Evolutionary conservation across 1,140 invertebrate species (phyloP), one percentile per base, ranked within the genome.

Genomic region (Drosophila teissieri): DNA sequence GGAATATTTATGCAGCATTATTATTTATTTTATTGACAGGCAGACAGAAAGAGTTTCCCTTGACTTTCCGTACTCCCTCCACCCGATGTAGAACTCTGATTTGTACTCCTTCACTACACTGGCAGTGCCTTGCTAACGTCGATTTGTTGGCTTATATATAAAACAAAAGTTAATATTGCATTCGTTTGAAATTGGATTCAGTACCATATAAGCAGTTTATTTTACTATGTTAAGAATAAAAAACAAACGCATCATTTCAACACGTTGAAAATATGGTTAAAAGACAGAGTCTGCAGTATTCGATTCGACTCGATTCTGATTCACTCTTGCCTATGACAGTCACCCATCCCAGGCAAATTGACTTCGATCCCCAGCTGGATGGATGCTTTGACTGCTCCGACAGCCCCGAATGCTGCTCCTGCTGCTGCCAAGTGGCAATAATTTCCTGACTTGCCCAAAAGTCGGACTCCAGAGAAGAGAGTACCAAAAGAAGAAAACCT

Each of bases 11-110:
- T 86, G 82, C 80, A 61, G 83, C 84, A 86, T 88, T 88, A 88
- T 80, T 88, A 88, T 84, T 88, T 89, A 88, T 88, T 84, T 88
- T 89, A 88, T 88, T 88, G 84, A 80, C 84, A 84, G 83, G 65
- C 67, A 55, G 36, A 40, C 34, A 27, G 51, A 24, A 34, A 56
- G 19, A 56, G 34, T 39, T 70, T 48, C 37, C 60, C 45, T 83
- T 55, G 64, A 63, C 58, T 78, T 70, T 65, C 57, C 48, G 68
- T 80, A 73, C 79, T 60, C 75, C 82, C 22, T 48, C 37, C 65
- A 53, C 12, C n/a, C 51, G 37, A 60, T 68, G 7, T 17, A 53
- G 62, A 58, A 68, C 44, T 31, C 40, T 39, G 60, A 68, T 51
- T 52, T 11, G 34, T 12, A 48, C 10, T 62, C 8, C 7, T 10